A percentile compares a stretch with the other conserved stretches of the same genome.
These are phyloP conservation scores for Dolichotis patagonum DNA, from an alignment of 2,113 vertebrate genomes.

Conservation along the genomic window DNA sequence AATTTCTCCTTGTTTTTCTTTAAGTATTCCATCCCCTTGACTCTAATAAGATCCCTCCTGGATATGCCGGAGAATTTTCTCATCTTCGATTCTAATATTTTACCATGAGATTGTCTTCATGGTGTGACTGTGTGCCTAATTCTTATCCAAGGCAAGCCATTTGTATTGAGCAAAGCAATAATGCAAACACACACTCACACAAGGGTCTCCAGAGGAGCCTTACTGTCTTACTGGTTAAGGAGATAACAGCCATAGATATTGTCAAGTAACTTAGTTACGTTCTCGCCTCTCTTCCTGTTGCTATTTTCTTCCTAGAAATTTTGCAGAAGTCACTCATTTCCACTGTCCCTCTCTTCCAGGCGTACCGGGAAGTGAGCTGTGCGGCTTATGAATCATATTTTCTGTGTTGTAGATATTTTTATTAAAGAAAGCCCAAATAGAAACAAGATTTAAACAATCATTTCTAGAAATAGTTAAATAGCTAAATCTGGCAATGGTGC, in stretches of 20 bases:
- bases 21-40: neutral
- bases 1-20: neutral
- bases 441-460: neutral
- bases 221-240: neutral
- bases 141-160: neutral
- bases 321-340: neutral
- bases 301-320: conserved; percentile 20
- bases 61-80: neutral
- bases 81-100: neutral
- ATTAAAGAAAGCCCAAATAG: neutral
- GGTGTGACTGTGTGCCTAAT: neutral
- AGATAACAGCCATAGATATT: neutral
- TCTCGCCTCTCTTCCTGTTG: neutral
- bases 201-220: neutral
- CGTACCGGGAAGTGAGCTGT: neutral
- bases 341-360: neutral
- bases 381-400: conserved; percentile 33
- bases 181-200: neutral
- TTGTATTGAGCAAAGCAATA: neutral
- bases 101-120: neutral
- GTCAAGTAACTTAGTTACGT: neutral
- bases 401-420: neutral
- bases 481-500: neutral
- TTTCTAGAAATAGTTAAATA: conserved; percentile 48
- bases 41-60: neutral